A percentile compares a stretch with the other conserved stretches of the same genome.
Conservation (phyloP, 2,113 vertebrate genomes). For the Verasper variegatus region DNA sequence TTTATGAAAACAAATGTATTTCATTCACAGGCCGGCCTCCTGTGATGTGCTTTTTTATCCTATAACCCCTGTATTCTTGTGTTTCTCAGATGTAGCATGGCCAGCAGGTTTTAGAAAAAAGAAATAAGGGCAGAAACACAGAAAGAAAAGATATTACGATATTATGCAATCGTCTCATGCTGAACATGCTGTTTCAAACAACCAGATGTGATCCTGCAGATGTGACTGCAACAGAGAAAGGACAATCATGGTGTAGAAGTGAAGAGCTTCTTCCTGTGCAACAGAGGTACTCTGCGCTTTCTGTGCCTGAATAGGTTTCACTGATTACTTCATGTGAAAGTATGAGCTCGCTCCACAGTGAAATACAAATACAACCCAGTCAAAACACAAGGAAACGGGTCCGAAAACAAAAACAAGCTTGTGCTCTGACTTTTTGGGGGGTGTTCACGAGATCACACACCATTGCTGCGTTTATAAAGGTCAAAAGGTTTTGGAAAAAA, state of each 20-base stretch:
- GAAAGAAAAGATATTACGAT: neutral
- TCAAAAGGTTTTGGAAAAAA: slow-evolving; percentile 63
- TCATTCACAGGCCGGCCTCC: slow-evolving; percentile 48
- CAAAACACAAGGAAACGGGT: slow-evolving; percentile 72
- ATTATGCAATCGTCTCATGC: slow-evolving; percentile 18
- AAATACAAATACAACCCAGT: slow-evolving; percentile 56
- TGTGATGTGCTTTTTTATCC: slow-evolving; percentile 48
- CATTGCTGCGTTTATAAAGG: slow-evolving; percentile 52
- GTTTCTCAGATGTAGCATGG: slow-evolving; percentile 35
- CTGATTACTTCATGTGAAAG: slow-evolving; percentile 62
- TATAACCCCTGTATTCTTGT: slow-evolving; percentile 27
- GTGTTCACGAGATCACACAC: slow-evolving; percentile 59
- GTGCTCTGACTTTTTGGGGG: slow-evolving; percentile 49
- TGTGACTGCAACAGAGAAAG: slow-evolving; percentile 3
- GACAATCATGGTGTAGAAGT: neutral
- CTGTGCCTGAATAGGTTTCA: slow-evolving; percentile 21
- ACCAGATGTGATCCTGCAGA: slow-evolving; percentile 30
- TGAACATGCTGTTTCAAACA: slow-evolving; percentile 11
- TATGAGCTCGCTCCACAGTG: slow-evolving; percentile 58
- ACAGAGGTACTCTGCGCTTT: neutral
- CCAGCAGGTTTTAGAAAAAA: slow-evolving; percentile 18
- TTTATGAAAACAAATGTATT: slow-evolving; percentile 66
- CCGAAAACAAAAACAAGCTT: slow-evolving; percentile 74
- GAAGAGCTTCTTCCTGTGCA: slow-evolving; percentile 10
- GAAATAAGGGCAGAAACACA: slow-evolving; percentile 11